These are phyloP conservation scores for Pocillopora verrucosa DNA, from an alignment of 64 coral and sea anemone genomes.

Conservation along the genomic window DNA sequence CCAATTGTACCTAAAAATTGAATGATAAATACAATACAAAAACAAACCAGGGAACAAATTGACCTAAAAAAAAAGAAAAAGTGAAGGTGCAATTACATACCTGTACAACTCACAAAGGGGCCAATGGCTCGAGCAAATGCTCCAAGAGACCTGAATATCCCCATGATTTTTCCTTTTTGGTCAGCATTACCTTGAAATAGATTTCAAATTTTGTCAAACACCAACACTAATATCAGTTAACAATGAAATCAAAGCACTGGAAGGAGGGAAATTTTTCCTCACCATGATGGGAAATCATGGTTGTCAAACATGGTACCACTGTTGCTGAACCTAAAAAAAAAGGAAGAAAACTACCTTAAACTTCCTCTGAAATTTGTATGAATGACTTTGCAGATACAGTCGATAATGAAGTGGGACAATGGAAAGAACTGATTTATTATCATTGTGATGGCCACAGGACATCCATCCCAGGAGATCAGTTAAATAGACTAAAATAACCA, in stretches of 20 bases:
- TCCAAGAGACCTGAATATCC: conserved; percentile 94
- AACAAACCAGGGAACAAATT: background rate
- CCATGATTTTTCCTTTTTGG: conserved; percentile 97
- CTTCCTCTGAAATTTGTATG: background rate
- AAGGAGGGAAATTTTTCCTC: background rate
- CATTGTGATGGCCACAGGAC: too few relatives aligned
- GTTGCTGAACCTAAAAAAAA: conserved; percentile 69
- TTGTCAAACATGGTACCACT: conserved; percentile 89
- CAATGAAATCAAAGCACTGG: background rate
- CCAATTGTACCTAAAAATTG: too few relatives aligned
- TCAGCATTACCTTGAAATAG: conserved; percentile 68
- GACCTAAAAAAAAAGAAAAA: background rate
- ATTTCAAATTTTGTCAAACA: background rate
- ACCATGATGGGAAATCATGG: conserved; percentile 92
- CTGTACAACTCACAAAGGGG: conserved; percentile 81
- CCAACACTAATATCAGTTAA: background rate
- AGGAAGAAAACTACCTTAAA: background rate
- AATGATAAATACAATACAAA: background rate
- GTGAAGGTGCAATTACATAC: background rate
- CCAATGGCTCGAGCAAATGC: conserved; percentile 85
- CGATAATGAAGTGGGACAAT: background rate
- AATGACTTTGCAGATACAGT: too few relatives aligned
- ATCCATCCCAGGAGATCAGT: too few relatives aligned
- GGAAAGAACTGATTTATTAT: background rate
- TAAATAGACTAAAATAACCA: too few relatives aligned